Base-by-base conservation (phyloP, 2,797 vertebrate species). In the Sphaeramia orbicularis region DNA sequence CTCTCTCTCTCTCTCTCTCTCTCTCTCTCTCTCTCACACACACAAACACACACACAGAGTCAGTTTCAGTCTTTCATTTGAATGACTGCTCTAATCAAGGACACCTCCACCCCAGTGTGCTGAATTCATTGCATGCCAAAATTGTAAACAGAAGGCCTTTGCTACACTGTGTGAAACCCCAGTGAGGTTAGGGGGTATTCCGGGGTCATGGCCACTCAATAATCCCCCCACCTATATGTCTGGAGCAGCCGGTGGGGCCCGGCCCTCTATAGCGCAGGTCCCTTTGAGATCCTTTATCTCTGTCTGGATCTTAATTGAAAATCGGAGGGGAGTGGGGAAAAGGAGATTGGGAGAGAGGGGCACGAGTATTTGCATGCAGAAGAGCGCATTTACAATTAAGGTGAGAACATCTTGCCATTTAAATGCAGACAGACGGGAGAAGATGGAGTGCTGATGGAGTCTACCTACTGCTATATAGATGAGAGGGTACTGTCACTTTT, bases 281-380 rank as follows among this genome's bases (percentile, higher is more conserved):
- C 64, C 65, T 87, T 84, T 81, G 65, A 87, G 69, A 65, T 71
- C 43, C 68, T 76, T 71, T 83, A 94, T 92, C 91, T 77, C 62
- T 85, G 88, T 88, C 91, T 91, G 85, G 86, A 93, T 93, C 90
- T 92, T 94, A 92, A 93, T 94, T 91, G 87, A 89, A 92, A 92
- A 89, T 67, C 35, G 32, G 73, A 76, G 27, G 73, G 69, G 68
- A 71, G 62, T 6, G 52, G 6, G 42, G 27, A 57, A 41, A 67
- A 42, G 63, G 24, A 77, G 52, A 9, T 19, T 42, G 45, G 67
- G 57, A 27, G 27, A 43, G 50, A 53, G 40, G 42, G 9, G n/a
- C 16, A 16, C 0, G 51, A 44, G 16, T 49, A 83, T 90, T 85
- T 86, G 83, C 83, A 89, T 90, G 77, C 63, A 71, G 60, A 76